Percentiles rank a stretch among this genome's conserved stretches.
Conservation (phyloP, 2,888 invertebrate species). For the Venusia cambrica region DNA sequence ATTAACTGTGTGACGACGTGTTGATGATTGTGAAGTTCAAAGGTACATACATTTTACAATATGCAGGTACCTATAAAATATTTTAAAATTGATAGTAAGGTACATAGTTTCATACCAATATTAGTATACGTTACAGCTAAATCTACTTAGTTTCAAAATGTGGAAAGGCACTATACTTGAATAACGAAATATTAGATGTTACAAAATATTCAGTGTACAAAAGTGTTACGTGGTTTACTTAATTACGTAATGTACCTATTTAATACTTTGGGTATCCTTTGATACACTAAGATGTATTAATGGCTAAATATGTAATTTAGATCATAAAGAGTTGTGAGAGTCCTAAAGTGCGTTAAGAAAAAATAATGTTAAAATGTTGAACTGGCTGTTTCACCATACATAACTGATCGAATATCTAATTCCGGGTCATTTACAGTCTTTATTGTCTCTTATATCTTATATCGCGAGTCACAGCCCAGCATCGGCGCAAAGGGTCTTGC, state of each 20-base stretch:
- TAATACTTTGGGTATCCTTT: too few species aligned
- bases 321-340: slow-evolving; percentile 37
- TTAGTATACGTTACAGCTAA: slow-evolving; percentile 45
- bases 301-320: slow-evolving; percentile 29
- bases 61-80: slow-evolving; percentile 36
- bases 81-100: slow-evolving; percentile 35
- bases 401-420: slow-evolving; percentile 40
- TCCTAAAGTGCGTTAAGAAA: slow-evolving; percentile 45
- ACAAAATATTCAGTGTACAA: slow-evolving; percentile 4
- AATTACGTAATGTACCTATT: not conserved
- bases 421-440: slow-evolving; percentile 57
- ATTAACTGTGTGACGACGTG: slow-evolving; percentile 27
- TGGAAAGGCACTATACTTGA: slow-evolving; percentile 76
- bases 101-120: slow-evolving; percentile 40
- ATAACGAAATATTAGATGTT: slow-evolving; percentile 40
- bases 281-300: too few species aligned
- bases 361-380: slow-evolving; percentile 36
- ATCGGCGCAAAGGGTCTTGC: slow-evolving; percentile 22
- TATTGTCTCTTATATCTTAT: slow-evolving; percentile 51
- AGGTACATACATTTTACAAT: slow-evolving; percentile 29
- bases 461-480: slow-evolving; percentile 55
- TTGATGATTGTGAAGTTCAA: slow-evolving; percentile 31
- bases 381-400: slow-evolving; percentile 36
- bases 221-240: not conserved
- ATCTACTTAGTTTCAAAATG: slow-evolving; percentile 51